Percentiles rank a stretch among this genome's conserved stretches.
These are phyloP conservation scores for Heteromyza rotundicornis DNA, from an alignment of 2,888 invertebrate species.

Conservation along the genomic window DNA sequence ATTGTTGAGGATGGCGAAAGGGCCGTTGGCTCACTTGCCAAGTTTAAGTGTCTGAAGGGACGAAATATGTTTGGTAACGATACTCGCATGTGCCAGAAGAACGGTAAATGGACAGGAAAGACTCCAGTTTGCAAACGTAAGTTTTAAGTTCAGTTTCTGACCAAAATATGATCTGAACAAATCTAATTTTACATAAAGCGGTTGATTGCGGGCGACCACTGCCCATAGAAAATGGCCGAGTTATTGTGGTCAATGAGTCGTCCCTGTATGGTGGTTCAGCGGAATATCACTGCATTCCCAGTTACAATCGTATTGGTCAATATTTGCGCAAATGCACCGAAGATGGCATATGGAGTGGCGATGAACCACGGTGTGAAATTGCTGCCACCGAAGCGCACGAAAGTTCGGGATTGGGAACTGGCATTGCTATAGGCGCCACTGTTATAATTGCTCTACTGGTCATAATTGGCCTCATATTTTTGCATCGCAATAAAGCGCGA, in stretches of 20 bases:
- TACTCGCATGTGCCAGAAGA: constrained; percentile 76
- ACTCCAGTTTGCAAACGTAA: constrained; percentile 82
- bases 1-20: constrained; percentile 70
- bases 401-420: constrained; percentile 75
- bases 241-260: constrained; percentile 84
- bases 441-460: constrained; percentile 80
- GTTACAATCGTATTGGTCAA: constrained; percentile 80
- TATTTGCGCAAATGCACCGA: constrained; percentile 84
- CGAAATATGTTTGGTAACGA: constrained; percentile 80
- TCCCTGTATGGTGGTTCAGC: constrained; percentile 83
- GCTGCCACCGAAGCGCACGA: constrained; percentile 75
- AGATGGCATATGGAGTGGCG: constrained; percentile 86
- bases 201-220: constrained; percentile 84
- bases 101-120: constrained; percentile 82
- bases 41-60: constrained; percentile 84
- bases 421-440: constrained; percentile 84
- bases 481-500: constrained; percentile 81
- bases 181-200: constrained; percentile 68
- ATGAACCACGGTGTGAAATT: constrained; percentile 82
- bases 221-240: constrained; percentile 82
- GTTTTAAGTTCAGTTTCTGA: constrained; percentile 55
- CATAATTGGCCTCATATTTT: constrained; percentile 78
- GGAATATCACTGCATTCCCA: constrained; percentile 89
- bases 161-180: not conserved
- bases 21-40: constrained; percentile 80